Conservation (phyloP, 2,797 vertebrate genomes). For the Rhabdophis nuchalis region DNA sequence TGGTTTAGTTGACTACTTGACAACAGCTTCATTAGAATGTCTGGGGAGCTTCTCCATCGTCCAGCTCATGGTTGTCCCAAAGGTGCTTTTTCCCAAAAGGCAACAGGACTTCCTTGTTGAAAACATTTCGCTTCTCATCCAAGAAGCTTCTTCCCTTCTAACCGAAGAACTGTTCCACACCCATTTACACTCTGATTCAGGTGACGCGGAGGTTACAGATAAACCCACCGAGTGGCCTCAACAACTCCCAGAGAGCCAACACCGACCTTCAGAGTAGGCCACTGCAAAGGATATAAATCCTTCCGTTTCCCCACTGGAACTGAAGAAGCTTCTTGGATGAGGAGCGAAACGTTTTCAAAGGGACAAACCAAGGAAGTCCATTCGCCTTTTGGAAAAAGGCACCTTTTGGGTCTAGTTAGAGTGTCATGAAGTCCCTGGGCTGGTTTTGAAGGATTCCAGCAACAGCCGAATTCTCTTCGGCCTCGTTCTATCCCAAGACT, state of each 20-base stretch:
- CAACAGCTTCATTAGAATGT: neutral
- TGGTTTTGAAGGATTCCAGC: neutral
- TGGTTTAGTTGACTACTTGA: neutral
- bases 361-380: neutral
- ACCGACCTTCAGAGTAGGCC: neutral
- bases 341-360: neutral
- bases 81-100: neutral
- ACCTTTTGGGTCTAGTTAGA: neutral
- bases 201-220: neutral
- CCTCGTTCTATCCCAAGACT: rapidly evolving
- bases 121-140: neutral
- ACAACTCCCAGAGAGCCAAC: neutral
- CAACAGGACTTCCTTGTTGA: neutral
- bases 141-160: neutral
- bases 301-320: neutral
- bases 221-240: neutral
- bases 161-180: neutral
- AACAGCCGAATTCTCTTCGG: neutral
- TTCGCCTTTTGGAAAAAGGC: neutral
- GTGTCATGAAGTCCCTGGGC: rapidly evolving
- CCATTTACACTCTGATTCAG: neutral
- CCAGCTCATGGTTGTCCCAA: neutral
- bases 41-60: neutral
- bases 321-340: neutral
- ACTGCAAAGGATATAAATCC: neutral